Evolutionary conservation across 2,113 vertebrate species (phyloP).

Genomic region (human): DNA sequence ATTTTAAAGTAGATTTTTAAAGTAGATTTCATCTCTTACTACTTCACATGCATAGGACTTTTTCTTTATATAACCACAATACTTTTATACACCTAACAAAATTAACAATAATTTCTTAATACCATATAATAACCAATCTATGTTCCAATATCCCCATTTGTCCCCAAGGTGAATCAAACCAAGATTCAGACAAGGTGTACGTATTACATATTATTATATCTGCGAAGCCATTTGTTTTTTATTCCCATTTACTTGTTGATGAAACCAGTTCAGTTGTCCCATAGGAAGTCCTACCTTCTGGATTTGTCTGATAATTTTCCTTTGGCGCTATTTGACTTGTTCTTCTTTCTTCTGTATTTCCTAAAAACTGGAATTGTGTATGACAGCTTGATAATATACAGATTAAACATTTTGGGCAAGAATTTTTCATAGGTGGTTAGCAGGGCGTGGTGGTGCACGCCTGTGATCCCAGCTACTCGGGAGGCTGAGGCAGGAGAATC

Average conservation of each 20-base stretch:
- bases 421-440: background rate
- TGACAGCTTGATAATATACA: background rate
- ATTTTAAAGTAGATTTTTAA: slow-evolving; percentile 18
- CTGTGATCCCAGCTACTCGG: too few species aligned
- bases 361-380: background rate
- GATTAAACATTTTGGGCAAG: background rate
- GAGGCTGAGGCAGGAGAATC: too few species aligned
- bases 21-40: background rate
- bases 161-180: background rate
- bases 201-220: background rate
- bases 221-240: background rate
- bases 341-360: slow-evolving; percentile 9
- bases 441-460: background rate
- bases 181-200: background rate
- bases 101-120: background rate
- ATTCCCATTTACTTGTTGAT: background rate
- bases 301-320: background rate
- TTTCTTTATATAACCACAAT: background rate
- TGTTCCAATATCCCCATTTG: background rate
- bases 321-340: background rate
- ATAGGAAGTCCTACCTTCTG: background rate
- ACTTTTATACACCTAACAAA: background rate
- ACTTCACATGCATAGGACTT: background rate
- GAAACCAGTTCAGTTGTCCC: background rate
- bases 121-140: background rate